These are phyloP conservation scores for Molossus molossus DNA, from an alignment of 2,797 vertebrate genomes.

Conservation along the genomic window DNA sequence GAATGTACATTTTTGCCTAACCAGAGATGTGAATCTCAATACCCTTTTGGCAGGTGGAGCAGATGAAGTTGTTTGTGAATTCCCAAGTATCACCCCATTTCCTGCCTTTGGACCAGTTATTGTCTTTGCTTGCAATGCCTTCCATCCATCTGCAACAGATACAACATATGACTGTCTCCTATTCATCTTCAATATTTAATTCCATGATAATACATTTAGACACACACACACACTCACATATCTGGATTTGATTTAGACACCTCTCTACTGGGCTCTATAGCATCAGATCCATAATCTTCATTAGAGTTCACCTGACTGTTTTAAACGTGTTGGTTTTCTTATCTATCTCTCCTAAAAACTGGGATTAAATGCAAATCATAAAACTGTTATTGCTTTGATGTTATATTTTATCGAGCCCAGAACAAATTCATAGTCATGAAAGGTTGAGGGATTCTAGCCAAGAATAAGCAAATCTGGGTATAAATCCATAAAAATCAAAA, in stretches of 20 bases:
- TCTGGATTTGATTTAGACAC: not conserved
- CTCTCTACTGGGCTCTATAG: not conserved
- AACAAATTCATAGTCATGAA: not conserved
- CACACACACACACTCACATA: not conserved
- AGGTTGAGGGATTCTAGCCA: not conserved
- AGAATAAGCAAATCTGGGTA: not conserved
- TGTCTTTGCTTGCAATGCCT: not conserved
- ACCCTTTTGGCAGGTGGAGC: not conserved
- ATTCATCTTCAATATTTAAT: not conserved
- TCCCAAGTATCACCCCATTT: not conserved
- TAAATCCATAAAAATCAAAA: conserved; percentile 6
- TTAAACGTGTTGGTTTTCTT: conserved; percentile 5
- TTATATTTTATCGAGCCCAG: not conserved
- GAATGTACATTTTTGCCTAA: conserved; percentile 50
- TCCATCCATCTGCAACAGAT: not conserved
- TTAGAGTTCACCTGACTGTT: not conserved
- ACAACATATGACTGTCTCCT: not conserved
- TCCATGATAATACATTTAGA: not conserved
- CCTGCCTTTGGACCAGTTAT: not conserved
- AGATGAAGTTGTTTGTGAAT: conserved; percentile 25
- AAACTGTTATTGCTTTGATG: not conserved
- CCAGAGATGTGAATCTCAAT: conserved; percentile 23
- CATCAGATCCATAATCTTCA: not conserved
- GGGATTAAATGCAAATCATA: not conserved
- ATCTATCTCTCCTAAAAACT: not conserved